Conservation (phyloP, 2,888 invertebrate genomes). For the Allophyes oxyacanthae region DNA sequence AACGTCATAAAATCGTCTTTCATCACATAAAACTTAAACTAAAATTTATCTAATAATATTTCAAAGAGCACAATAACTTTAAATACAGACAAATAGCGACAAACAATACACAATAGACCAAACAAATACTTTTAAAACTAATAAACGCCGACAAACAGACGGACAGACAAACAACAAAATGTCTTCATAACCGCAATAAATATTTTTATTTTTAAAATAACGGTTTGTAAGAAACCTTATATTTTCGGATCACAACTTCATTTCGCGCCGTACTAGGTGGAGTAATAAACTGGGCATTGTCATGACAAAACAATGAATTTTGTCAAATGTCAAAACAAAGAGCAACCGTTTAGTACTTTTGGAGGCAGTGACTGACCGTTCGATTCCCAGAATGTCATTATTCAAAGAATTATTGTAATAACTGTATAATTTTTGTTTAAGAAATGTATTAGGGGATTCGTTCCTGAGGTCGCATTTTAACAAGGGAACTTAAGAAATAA, state of each 20-base stretch:
- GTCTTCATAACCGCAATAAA: constrained; percentile 74
- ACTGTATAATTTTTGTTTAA: constrained; percentile 47
- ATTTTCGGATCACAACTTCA: constrained; percentile 12
- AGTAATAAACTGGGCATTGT: constrained; percentile 18
- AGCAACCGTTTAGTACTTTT: constrained; percentile 45
- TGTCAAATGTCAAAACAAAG: constrained; percentile 48
- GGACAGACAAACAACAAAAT: constrained; percentile 44
- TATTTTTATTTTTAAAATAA: constrained; percentile 59
- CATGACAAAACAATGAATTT: constrained; percentile 28
- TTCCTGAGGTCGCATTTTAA: constrained; percentile 41
- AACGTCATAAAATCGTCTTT: constrained; percentile 40
- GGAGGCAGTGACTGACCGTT: constrained; percentile 27
- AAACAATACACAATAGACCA: constrained; percentile 33
- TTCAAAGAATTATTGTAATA: constrained; percentile 32
- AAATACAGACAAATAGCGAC: constrained; percentile 35
- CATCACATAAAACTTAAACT: constrained; percentile 37
- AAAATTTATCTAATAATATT: constrained; percentile 20
- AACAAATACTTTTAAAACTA: constrained; percentile 34
- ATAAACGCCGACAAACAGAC: constrained; percentile 56
- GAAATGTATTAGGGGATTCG: constrained; percentile 44
- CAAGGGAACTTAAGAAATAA: constrained; percentile 17
- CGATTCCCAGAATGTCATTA: constrained; percentile 37
- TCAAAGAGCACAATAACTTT: constrained; percentile 36
- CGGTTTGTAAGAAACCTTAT: constrained; percentile 42
- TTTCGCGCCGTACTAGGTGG: constrained; percentile 7